These are phyloP conservation scores for Sweltsa coloradensis DNA, from an alignment of 1,140 invertebrate species.

Conservation along the genomic window DNA sequence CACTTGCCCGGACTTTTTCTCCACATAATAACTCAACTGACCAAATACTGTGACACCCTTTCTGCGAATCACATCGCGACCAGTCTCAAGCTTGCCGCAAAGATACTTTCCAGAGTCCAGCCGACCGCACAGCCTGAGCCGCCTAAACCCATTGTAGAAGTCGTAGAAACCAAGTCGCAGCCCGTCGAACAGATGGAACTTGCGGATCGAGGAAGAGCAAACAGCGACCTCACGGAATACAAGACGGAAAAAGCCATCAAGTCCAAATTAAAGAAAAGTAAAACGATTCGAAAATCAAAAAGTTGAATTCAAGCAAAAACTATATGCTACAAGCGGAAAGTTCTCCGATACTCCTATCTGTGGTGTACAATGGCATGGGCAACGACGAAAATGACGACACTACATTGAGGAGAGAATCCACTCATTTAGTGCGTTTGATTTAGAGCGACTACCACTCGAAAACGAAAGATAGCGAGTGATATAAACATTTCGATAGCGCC, in stretches of 20 bases:
- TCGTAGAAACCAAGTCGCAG: not conserved
- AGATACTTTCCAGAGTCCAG: slow-evolving; percentile 65
- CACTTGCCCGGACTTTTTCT: slow-evolving; percentile 62
- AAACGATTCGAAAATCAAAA: slow-evolving; percentile 5
- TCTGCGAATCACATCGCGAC: slow-evolving; percentile 47
- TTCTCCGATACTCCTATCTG: slow-evolving; percentile 5
- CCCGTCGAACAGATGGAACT: too few relatives aligned
- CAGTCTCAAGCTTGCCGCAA: slow-evolving; percentile 54
- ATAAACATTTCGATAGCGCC: too few relatives aligned
- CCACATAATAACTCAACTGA: slow-evolving; percentile 47
- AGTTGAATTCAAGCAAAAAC: not conserved
- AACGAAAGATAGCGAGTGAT: too few relatives aligned
- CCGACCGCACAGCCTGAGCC: slow-evolving; percentile 36
- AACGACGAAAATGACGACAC: not conserved
- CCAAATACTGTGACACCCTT: slow-evolving; percentile 41
- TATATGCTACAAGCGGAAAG: not conserved
- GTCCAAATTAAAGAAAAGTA: slow-evolving; percentile 6
- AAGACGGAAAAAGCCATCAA: slow-evolving; percentile 4
- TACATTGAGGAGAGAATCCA: not conserved
- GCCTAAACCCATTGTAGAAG: not conserved
- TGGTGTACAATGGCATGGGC: slow-evolving; percentile 1
- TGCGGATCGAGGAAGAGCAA: slow-evolving; percentile 3
- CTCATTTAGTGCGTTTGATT: too few relatives aligned
- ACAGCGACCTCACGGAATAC: slow-evolving; percentile 8
- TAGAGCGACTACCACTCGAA: too few relatives aligned